Percentiles rank a stretch among this genome's conserved stretches.
Conservation (phyloP, 2,797 vertebrate species). For the Sphenodon punctatus region DNA sequence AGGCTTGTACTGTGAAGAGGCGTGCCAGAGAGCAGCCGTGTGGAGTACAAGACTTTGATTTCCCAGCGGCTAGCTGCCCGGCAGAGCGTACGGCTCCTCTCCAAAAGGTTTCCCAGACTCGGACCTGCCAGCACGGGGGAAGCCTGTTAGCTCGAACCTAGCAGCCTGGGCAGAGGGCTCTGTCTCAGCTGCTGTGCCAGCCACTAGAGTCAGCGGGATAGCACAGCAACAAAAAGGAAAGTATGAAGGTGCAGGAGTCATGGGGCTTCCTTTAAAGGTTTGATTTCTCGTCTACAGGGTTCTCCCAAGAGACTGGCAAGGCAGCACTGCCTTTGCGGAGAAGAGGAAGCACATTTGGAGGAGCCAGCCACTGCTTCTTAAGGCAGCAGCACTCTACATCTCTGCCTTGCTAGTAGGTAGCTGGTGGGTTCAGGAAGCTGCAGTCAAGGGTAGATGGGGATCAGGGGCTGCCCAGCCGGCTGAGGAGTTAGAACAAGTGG, state of each 20-base stretch:
- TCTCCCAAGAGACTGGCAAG: no score
- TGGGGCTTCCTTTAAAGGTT: no score
- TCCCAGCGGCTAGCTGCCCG: slow-evolving; percentile 19
- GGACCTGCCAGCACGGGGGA: slow-evolving; percentile 46
- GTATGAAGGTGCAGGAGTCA: no score
- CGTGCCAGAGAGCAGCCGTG: slow-evolving; percentile 48
- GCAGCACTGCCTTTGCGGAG: background rate
- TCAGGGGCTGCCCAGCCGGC: background rate
- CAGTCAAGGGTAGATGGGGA: background rate
- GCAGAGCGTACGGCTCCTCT: slow-evolving; percentile 51
- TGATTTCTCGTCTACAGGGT: no score
- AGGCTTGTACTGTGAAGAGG: slow-evolving; percentile 23
- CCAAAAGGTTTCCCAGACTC: slow-evolving; percentile 57
- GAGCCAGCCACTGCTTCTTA: slow-evolving; percentile 14
- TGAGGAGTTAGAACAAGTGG: slow-evolving; percentile 1
- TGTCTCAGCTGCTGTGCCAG: slow-evolving; percentile 66
- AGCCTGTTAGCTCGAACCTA: slow-evolving; percentile 42
- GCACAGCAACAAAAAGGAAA: no score
- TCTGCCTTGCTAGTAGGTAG: slow-evolving; percentile 18
- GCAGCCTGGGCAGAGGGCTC: slow-evolving; percentile 60
- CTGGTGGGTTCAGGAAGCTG: slow-evolving; percentile 15
- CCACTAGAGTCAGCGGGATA: no score
- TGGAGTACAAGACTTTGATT: slow-evolving; percentile 31
- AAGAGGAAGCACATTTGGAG: slow-evolving; percentile 19
- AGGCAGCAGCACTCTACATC: slow-evolving; percentile 30